Conservation (phyloP, 2,888 invertebrate species). For the Drosophila falleni region DNA sequence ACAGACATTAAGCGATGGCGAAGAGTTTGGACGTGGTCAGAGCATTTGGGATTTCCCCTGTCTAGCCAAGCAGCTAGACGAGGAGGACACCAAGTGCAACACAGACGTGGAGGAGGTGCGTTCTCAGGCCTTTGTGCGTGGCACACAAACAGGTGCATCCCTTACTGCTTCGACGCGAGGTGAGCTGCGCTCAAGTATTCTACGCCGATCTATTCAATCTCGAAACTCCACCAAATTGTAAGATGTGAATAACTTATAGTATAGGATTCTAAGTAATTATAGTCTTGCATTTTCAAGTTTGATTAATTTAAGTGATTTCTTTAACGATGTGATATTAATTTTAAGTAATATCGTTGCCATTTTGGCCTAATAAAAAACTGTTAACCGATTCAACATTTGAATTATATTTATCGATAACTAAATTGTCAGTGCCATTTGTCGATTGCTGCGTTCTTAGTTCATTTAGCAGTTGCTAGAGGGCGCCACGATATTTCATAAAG, state of each 20-base stretch:
- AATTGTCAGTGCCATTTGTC: conserved; percentile 5
- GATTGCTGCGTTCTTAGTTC: not conserved
- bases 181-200: conserved; percentile 88
- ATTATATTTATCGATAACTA: not conserved
- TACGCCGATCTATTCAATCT: conserved; percentile 87
- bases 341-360: conserved; percentile 51
- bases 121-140: conserved; percentile 81
- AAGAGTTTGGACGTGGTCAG: conserved; percentile 93
- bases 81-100: conserved; percentile 64
- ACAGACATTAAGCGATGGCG: conserved; percentile 94
- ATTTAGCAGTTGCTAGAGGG: too few species aligned
- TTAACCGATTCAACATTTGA: conserved; percentile 16
- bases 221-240: conserved; percentile 85
- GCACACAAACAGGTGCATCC: conserved; percentile 86
- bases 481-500: too few species aligned
- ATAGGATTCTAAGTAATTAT: conserved; percentile 17
- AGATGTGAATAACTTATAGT: conserved; percentile 6
- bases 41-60: conserved; percentile 94
- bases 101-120: conserved; percentile 75
- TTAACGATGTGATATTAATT: conserved; percentile 53
- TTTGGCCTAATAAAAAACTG: conserved; percentile 43
- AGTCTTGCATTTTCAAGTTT: conserved; percentile 40
- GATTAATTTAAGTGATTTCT: conserved; percentile 31
- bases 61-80: conserved; percentile 87
- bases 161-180: conserved; percentile 88